Base-by-base conservation (phyloP, 2,888 invertebrate species). In the Ochropacha duplaris region DNA sequence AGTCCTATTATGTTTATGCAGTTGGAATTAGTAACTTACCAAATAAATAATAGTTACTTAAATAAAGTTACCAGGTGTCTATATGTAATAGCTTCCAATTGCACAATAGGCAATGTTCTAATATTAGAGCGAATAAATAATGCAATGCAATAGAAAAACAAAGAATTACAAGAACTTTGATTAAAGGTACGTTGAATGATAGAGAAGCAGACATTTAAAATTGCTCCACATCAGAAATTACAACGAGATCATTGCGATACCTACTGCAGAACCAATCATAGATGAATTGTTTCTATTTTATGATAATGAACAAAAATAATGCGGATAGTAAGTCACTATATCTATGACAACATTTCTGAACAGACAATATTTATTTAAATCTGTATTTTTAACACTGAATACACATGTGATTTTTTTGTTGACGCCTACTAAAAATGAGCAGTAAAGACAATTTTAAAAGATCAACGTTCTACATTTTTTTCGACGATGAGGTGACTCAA, bases 401-500 rank as follows among this genome's bases (percentile, higher is more conserved):
- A n/a, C 22, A 50, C 26, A 56, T 24, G 56, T 28, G 44, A 36
- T 66, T 66, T 73, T 68, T 64, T 56, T 56, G 50, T 55, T 50
- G 36, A 62, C 74, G 62, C 72, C 70, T 57, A 67, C 69, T 62
- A 56, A 60, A 54, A 69, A 60, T 59, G 67, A 63, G 57, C 28
- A 55, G 57, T 58, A 61, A 68, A 69, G 68, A 68, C 59, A 66
- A 63, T 70, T 69, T 70, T 64, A 64, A 62, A 57, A 71, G 66
- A 69, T 65, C 64, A 63, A 67, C 66, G 57, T 65, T 69, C 69
- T 68, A 60, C 61, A n/a, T n/a, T n/a, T 65, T 61, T 72, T 67
- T 65, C 64, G 58, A 62, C 65, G 64, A 59, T 55, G 50, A 61
- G 64, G 64, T 82, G 85, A 85, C 71, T 84, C 81, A 84, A 78